These are phyloP conservation scores for Sialia sialis DNA, from an alignment of 2,113 vertebrate genomes.

Conservation along the genomic window DNA sequence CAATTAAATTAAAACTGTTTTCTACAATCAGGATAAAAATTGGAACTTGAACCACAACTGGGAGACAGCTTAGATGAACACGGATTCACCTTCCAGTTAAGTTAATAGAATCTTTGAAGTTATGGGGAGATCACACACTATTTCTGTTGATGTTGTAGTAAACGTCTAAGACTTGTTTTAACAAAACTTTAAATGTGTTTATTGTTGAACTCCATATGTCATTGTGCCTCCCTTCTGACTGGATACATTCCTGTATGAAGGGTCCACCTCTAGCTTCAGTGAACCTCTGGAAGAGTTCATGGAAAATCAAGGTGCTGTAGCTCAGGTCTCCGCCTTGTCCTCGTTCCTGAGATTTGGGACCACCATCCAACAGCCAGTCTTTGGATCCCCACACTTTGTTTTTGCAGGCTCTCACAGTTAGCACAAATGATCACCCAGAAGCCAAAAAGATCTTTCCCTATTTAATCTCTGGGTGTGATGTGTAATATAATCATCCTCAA, in stretches of 20 bases:
- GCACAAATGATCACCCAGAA: background rate
- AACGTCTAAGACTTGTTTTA: background rate
- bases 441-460: background rate
- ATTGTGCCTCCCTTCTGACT: background rate
- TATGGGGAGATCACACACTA: background rate
- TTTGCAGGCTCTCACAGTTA: background rate
- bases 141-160: background rate
- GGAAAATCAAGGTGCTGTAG: background rate
- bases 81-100: background rate
- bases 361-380: background rate
- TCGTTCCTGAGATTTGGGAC: background rate
- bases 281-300: background rate
- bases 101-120: background rate
- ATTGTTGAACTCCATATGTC: background rate
- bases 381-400: background rate
- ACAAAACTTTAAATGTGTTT: background rate
- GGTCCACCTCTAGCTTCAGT: background rate
- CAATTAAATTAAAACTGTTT: background rate
- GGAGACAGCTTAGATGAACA: background rate
- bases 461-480: background rate
- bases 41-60: background rate
- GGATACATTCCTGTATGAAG: accelerated
- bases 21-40: background rate
- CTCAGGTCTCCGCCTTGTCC: background rate
- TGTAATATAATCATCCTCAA: background rate